Percentiles rank a stretch among this genome's conserved stretches.
Conservation (phyloP, 1,140 invertebrate species). For the Leptoteleia sp. region DNA sequence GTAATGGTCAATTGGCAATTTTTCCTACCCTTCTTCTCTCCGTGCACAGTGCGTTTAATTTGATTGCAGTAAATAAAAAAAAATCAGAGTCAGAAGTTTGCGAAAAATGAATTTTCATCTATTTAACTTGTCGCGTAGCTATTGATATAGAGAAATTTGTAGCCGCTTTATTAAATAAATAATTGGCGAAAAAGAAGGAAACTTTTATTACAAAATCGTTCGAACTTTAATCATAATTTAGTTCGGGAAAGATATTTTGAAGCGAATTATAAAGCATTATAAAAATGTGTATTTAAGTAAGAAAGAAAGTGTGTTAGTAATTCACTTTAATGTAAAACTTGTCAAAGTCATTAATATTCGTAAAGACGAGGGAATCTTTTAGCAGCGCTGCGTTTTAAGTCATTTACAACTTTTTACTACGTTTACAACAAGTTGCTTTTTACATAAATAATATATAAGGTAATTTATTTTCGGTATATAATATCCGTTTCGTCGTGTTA, state of each 20-base stretch:
- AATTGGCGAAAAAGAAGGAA: too few species aligned
- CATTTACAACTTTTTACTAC: constrained; percentile 31
- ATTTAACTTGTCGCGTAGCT: too few species aligned
- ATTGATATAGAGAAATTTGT: too few species aligned
- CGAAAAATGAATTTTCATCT: too few species aligned
- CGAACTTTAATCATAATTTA: too few species aligned
- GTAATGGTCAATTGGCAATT: too few species aligned
- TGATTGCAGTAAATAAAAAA: too few species aligned
- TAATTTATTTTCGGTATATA: constrained; percentile 13
- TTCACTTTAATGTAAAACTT: constrained; percentile 37
- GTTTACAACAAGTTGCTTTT: constrained; percentile 35
- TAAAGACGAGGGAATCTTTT: constrained; percentile 33
- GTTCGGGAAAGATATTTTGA: constrained; percentile 13
- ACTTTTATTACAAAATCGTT: too few species aligned
- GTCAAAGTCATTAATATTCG: constrained; percentile 23
- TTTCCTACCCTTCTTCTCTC: too few species aligned
- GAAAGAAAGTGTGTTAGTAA: constrained; percentile 21
- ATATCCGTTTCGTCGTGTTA: constrained; percentile 19
- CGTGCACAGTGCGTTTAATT: too few species aligned
- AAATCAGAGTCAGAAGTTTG: too few species aligned
- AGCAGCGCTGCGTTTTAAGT: constrained; percentile 21
- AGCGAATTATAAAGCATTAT: constrained; percentile 6
- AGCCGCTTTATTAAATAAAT: too few species aligned
- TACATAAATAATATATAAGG: constrained; percentile 19
- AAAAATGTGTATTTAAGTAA: constrained; percentile 4